Conservation (phyloP, 53 echinoderm and acorn worm genomes). For the Hippasteria phrygiana region DNA sequence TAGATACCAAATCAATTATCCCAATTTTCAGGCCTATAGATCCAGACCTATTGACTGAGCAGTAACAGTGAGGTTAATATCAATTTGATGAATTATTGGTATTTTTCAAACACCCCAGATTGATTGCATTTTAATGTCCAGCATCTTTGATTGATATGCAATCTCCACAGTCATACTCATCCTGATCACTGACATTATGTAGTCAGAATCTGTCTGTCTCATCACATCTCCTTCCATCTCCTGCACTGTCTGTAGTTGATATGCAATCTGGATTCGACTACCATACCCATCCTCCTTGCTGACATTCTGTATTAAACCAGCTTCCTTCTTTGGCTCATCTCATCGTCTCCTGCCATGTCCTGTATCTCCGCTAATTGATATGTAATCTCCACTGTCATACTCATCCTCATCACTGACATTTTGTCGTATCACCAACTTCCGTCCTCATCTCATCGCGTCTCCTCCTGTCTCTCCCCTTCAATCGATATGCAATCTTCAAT, state of each 20-base stretch:
- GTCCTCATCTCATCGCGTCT: neutral
- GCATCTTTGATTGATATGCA: slow-evolving; percentile 10
- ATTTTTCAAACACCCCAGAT: no score
- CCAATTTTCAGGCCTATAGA: no score
- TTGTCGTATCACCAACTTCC: neutral
- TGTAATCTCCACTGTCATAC: neutral
- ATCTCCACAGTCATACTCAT: neutral
- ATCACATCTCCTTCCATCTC: no score
- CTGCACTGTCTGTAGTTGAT: no score
- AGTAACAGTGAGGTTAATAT: no score
- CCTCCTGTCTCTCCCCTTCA: neutral
- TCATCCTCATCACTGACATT: neutral
- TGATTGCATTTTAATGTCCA: no score
- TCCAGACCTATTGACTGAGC: no score
- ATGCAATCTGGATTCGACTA: no score
- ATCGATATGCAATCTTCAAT: neutral
- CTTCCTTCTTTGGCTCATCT: neutral
- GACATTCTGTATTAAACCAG: neutral
- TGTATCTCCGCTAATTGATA: neutral
- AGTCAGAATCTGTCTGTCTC: no score
- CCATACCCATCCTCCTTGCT: neutral
- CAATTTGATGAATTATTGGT: no score
- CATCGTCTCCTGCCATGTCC: neutral
- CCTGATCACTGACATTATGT: neutral
- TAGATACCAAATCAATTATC: no score